Evolutionary conservation across 2,113 vertebrate genomes (phyloP), one percentile per base, ranked within the genome.

Genomic region (Lipotes vexillifer): DNA sequence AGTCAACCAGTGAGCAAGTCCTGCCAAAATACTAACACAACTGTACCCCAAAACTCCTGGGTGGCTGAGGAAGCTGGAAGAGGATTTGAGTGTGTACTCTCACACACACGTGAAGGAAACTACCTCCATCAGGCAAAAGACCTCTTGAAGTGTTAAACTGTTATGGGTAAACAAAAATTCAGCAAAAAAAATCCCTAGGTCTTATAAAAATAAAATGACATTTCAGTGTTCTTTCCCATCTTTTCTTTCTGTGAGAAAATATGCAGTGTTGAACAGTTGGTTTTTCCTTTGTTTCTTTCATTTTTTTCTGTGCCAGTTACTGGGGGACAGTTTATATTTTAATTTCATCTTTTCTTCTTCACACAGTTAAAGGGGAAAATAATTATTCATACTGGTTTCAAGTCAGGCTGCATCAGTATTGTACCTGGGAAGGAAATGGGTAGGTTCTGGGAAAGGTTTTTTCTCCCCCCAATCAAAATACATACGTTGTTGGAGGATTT

Each of bases 221-320:
- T 84, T 65, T 87, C 41, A 44, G 23, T 36, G 20, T 69, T 81
- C 38, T 94, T 96, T 86, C n/a, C 41, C n/a, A 65, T 55, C 33
- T 71, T 87, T 88, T 57, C 38, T 15, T 61, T 18, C 68, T 81
- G 10, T 65, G 59, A 14, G 23, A 88, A 97, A 88, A 59, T 14
- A 93, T n/a, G 11, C 36, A 57, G 11, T 72, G 14, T 55, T 94
- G 75, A 88, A 78, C 25, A 94, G 33, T 20, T 88, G 77, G n/a
- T 12, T 86, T 83, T 96, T 88, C 33, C 33, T 49, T 81, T 52
- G 3, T 91, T 94, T 88, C 71, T 91, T 94, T 88, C 72, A 55
- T 92, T 97, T 33, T 88, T 88, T 66, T 96, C 41, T 91, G 31
- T 97, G 75, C n/a, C 46, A 88, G 36, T 80, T 87, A 83, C 21